Conservation (phyloP, 2,797 vertebrate genomes). For the Micropoecilia bifurca region DNA sequence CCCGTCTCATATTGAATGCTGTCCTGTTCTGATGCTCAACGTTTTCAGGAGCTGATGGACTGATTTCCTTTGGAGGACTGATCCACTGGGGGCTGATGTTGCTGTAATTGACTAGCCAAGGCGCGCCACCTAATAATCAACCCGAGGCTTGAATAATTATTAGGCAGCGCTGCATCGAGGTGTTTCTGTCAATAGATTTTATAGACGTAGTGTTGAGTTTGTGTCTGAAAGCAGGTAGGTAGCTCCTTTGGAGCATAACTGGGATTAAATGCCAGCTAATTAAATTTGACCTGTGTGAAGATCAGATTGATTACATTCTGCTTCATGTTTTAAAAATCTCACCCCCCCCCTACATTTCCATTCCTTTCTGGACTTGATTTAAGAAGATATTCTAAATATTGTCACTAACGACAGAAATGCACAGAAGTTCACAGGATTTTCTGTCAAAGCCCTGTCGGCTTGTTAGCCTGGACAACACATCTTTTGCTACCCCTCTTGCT, state of each 20-base stretch:
- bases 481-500: conserved; percentile 27
- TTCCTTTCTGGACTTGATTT: neutral
- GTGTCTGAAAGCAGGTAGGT: conserved; percentile 33
- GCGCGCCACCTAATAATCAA: conserved; percentile 44
- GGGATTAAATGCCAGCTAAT: conserved; percentile 53
- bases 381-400: conserved; percentile 8
- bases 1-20: conserved; percentile 34
- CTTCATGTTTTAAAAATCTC: neutral
- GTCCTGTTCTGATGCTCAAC: neutral
- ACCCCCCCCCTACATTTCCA: neutral
- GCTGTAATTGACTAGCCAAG: conserved; percentile 57
- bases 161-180: conserved; percentile 57
- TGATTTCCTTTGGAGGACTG: conserved; percentile 31
- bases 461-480: conserved; percentile 40
- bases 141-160: conserved; percentile 49
- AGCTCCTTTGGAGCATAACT: conserved; percentile 23
- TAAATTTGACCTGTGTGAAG: conserved; percentile 27
- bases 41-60: conserved; percentile 51
- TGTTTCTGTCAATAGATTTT: conserved; percentile 55
- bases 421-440: conserved; percentile 1
- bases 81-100: conserved; percentile 25
- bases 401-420: neutral
- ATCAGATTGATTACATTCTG: conserved; percentile 28
- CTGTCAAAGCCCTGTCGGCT: conserved; percentile 32
- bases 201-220: conserved; percentile 36